A percentile compares a stretch with the other conserved stretches of the same genome.
Conservation (phyloP, 1,140 invertebrate genomes). For the Prorops nasuta region DNA sequence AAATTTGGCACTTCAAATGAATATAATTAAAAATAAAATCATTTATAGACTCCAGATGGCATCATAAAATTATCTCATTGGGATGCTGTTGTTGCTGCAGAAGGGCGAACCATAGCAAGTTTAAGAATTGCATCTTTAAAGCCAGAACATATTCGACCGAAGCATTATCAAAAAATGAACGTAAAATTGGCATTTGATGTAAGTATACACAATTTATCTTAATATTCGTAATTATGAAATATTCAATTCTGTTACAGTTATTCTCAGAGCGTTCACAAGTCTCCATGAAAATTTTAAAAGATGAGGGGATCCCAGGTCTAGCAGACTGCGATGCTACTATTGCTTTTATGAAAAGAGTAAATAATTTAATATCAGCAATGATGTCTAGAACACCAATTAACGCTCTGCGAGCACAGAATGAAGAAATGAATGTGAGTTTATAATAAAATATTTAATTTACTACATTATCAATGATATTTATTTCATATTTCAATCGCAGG, state of each 20-base stretch:
- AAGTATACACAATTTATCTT: background rate
- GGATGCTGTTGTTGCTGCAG: slow-evolving; percentile 6
- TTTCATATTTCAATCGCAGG: background rate
- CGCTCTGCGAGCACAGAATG: slow-evolving; percentile 5
- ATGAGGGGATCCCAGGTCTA: background rate
- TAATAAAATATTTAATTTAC: background rate
- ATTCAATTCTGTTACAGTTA: background rate
- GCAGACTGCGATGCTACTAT: slow-evolving; percentile 7
- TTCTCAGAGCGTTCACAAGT: background rate
- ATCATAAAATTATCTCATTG: slow-evolving; percentile 13
- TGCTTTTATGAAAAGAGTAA: slow-evolving; percentile 9
- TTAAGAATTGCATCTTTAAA: slow-evolving; percentile 15
- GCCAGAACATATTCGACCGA: slow-evolving; percentile 11
- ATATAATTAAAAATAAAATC: slow-evolving; percentile 1
- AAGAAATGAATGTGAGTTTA: background rate
- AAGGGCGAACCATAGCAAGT: slow-evolving; percentile 8
- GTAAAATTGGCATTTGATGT: slow-evolving; percentile 4
- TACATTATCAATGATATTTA: background rate
- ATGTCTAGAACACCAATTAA: slow-evolving; percentile 10
- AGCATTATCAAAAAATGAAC: slow-evolving; percentile 16
- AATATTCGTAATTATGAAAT: background rate
- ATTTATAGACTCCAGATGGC: slow-evolving; percentile 20
- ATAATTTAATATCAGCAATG: slow-evolving; percentile 16
- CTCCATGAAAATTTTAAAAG: background rate
- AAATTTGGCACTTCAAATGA: background rate